Evolutionary conservation across 2,113 vertebrate species (phyloP), one percentile per base, ranked within the genome.

Genomic region (Chelonoidis abingdonii): DNA sequence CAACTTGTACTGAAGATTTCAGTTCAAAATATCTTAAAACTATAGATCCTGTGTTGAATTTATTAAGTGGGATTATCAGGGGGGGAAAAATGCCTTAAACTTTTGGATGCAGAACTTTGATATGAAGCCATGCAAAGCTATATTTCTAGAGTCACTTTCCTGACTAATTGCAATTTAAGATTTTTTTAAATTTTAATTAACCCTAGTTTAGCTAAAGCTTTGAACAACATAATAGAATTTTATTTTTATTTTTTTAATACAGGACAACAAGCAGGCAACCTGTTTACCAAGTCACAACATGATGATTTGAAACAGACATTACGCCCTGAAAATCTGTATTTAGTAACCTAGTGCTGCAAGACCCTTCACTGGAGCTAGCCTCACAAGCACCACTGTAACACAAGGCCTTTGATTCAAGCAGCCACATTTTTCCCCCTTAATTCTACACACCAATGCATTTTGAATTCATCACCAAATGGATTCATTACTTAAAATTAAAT

Each of bases 71-170:
- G 6, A 82, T 78, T 88, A 29, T 57, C 49, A 78, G 92, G 2
- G 52, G 54, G 49, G 59, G 22, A 3, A 50, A 38, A 4, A 50
- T 6, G 4, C 0, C 3, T 35, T 38, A 7, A 21, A 13, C 65
- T 47, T 11, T 41, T 87, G 57, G 57, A 59, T 59, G 11, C 27
- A 65, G 5, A 17, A 31, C 85, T 47, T 25, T 27, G 52, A 16
- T 82, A 87, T 53, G 0, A 95, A 17, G 12, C 76, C 12, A 47
- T 69, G 50, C 57, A 56, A 49, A 0, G 0, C 3, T 2, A 4
- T 4, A 4, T 4, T 52, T 80, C 84, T 81, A 47, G 2, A 80
- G 3, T 83, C 92, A 88, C 2, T 62, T 3, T 49, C 24, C 12
- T 72, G n/a, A 21, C 2, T 44, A 76, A 76, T 44, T 86, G 87